A percentile compares a stretch with the other conserved stretches of the same genome.
Conservation (phyloP, 2,797 vertebrate species). For the Eleutherodactylus coqui region DNA sequence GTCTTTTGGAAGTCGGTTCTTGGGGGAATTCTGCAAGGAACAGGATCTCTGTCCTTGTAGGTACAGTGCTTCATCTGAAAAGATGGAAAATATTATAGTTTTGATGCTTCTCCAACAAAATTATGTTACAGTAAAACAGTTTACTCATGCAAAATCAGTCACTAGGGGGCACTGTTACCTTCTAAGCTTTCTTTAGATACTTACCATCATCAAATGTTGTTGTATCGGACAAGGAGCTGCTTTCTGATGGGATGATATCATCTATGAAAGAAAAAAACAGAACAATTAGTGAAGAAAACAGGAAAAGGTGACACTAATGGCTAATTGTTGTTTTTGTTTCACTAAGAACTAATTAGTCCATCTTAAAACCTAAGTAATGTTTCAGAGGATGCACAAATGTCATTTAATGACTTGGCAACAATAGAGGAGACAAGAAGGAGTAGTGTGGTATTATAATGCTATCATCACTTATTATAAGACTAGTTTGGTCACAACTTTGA, state of each 20-base stretch:
- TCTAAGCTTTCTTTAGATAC: constrained; percentile 56
- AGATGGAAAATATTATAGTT: constrained; percentile 35
- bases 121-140: no score
- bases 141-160: not conserved
- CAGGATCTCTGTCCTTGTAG: constrained; percentile 79
- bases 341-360: not conserved
- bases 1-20: constrained; percentile 84
- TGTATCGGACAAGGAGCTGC: constrained; percentile 92
- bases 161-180: not conserved
- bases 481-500: not conserved
- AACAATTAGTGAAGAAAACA: not conserved
- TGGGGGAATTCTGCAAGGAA: constrained; percentile 89
- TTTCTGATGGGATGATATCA: constrained; percentile 87
- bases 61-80: constrained; percentile 72
- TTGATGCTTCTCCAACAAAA: not conserved
- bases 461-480: not conserved
- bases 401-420: not conserved
- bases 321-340: not conserved
- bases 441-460: not conserved
- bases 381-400: not conserved
- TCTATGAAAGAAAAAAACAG: constrained; percentile 74
- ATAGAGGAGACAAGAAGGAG: not conserved
- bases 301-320: not conserved
- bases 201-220: constrained; percentile 90
- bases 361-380: not conserved